Evolutionary conservation across 2,113 vertebrate genomes (phyloP).

Genomic region (Australoheros scitulus): DNA sequence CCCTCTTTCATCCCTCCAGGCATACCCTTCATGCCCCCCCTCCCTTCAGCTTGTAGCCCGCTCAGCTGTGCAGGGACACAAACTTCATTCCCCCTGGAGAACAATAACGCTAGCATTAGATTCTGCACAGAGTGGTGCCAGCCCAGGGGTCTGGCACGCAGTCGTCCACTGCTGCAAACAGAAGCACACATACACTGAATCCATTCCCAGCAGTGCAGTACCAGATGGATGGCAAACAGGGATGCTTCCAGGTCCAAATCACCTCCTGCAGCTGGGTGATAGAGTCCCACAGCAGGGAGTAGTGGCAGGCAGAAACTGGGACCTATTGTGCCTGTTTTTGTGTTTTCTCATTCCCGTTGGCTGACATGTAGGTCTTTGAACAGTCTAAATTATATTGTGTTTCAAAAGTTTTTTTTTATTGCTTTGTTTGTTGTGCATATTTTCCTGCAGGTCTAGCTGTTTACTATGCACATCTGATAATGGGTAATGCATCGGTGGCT

Average conservation of each 20-base stretch:
- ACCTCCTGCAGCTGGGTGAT: conserved; percentile 69
- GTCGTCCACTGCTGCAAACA: conserved; percentile 53
- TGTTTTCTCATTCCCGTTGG: conserved; percentile 6
- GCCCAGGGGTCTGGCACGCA: conserved; percentile 57
- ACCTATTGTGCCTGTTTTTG: not conserved
- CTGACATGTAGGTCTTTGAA: not conserved
- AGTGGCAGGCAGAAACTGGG: not conserved
- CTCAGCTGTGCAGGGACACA: conserved; percentile 54
- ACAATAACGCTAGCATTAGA: conserved; percentile 41
- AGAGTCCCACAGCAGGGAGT: conserved; percentile 12
- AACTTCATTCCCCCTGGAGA: conserved; percentile 49
- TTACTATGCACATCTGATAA: conserved; percentile 44
- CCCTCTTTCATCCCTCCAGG: not conserved
- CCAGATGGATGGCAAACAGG: conserved; percentile 72
- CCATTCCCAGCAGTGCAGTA: conserved; percentile 41
- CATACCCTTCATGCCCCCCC: not conserved
- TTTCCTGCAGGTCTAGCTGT: not conserved
- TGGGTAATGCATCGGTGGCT: conserved; percentile 34
- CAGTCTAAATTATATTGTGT: not conserved
- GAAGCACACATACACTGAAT: conserved; percentile 34
- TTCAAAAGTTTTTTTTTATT: not conserved
- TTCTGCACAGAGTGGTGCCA: conserved; percentile 45
- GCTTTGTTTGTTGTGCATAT: conserved; percentile 7
- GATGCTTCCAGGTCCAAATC: conserved; percentile 63
- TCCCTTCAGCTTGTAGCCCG: conserved; percentile 1